Conservation (phyloP, 2,888 invertebrate genomes). For the Xanthorhoe designata region DNA sequence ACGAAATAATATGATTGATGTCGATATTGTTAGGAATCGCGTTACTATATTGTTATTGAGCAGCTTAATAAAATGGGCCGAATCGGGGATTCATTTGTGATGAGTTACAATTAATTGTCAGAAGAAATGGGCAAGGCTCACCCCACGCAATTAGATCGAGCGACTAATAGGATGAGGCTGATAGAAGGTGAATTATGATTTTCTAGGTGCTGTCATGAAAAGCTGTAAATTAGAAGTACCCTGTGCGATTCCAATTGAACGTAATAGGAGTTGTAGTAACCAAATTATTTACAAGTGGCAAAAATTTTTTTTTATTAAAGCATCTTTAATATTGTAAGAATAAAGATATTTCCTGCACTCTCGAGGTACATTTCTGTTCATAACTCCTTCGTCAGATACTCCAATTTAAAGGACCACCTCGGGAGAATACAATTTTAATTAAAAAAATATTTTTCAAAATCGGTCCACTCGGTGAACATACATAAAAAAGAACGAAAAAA, state of each 20-base stretch:
- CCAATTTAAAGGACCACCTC: too few species aligned
- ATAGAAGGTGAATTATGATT: not conserved
- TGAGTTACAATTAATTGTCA: slow-evolving; percentile 2
- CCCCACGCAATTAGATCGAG: slow-evolving; percentile 1
- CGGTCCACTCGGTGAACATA: too few species aligned
- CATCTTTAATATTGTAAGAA: too few species aligned
- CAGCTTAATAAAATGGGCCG: slow-evolving; percentile 4
- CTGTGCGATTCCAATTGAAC: not conserved
- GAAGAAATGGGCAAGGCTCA: not conserved
- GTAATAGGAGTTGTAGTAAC: too few species aligned
- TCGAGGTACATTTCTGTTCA: too few species aligned
- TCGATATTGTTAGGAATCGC: slow-evolving; percentile 37
- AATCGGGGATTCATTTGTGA: not conserved
- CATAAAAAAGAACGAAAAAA: too few species aligned
- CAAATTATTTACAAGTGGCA: too few species aligned
- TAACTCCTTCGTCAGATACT: too few species aligned
- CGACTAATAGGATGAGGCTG: slow-evolving; percentile 2
- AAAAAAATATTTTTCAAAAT: too few species aligned
- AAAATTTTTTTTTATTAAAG: too few species aligned
- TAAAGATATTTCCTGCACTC: too few species aligned
- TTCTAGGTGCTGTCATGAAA: not conserved
- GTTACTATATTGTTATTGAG: slow-evolving; percentile 23
- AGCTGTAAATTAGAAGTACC: not conserved
- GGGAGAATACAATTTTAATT: too few species aligned
- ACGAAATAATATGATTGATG: slow-evolving; percentile 51